These are phyloP conservation scores for Odontothrips loti DNA, from an alignment of 2,888 invertebrate species.

Conservation along the genomic window DNA sequence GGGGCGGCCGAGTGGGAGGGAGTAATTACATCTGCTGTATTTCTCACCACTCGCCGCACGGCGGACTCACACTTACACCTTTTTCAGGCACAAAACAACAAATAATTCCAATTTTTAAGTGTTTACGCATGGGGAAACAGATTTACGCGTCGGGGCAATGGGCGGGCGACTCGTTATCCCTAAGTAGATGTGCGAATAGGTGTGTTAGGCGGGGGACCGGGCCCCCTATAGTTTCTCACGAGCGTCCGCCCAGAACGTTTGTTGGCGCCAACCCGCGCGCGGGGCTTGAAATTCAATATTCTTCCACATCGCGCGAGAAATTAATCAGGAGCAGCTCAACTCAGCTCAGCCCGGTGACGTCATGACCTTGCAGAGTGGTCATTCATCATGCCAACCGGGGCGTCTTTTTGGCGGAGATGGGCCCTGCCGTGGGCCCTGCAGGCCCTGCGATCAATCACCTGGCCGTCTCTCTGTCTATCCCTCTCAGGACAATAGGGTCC, in stretches of 20 bases:
- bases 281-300: not conserved
- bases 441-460: not conserved
- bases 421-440: not conserved
- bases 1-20: not conserved
- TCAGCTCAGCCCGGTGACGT: too few species aligned
- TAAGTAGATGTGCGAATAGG: too few species aligned
- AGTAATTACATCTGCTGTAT: not conserved
- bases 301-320: too few species aligned
- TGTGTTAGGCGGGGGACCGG: too few species aligned
- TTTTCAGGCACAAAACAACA: too few species aligned
- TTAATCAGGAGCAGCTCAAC: too few species aligned
- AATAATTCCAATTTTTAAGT: slow-evolving; percentile 41
- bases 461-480: not conserved
- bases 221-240: too few species aligned
- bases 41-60: too few species aligned
- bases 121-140: slow-evolving; percentile 35
- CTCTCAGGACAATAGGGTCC: not conserved
- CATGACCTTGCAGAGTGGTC: not conserved
- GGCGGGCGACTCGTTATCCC: too few species aligned
- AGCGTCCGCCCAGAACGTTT: slow-evolving; percentile 1
- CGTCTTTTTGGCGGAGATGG: not conserved
- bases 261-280: too few species aligned
- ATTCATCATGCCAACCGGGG: not conserved
- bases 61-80: not conserved
- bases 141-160: too few species aligned